Base-by-base conservation (phyloP, 2,113 vertebrate species). In the Tyrannus savana region DNA sequence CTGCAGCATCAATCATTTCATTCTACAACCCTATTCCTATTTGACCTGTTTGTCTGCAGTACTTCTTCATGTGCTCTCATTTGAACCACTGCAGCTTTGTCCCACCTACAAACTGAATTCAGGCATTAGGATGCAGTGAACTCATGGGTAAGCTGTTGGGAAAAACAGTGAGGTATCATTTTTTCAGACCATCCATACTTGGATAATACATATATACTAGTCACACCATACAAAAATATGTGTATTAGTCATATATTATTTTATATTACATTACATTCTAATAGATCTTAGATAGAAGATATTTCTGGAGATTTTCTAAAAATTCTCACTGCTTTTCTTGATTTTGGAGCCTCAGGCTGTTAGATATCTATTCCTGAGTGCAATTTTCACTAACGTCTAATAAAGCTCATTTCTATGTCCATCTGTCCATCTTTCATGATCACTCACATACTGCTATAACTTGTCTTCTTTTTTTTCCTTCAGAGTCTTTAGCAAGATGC, bases 301-400 rank as follows among this genome's bases (percentile, higher is more conserved):
- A 75, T 81, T 90, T 78, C 50, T 68, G n/a, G 31, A 78, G 19
- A 31, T 80, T 67, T 91, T 81, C 69, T 89, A 84, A 69, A 92
- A 72, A 68, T n/a, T 75, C 52, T 60, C 27, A 82, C 25, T 4
- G 4, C 10, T 81, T 55, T 81, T 63, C 63, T 67, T 80, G 19
- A 58, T 86, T 93, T 88, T 88, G 83, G 39, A 90, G 59, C 79
- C 79, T 52, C 42, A 19, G 58, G 50, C 82, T 86, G 31, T 2
- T 16, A 62, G 41, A 58, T 23, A 4, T 79, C 55, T 90, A 93
- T 50, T 86, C 67, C 33, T 59, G 72, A 81, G n/a, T 47, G 28
- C 35, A 86, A 19, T 73, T 88, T 94, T 89, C 47, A 71, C 64
- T 74, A 35, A 39, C 4, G 24, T 66, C 21, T 44, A 59, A 19